These are phyloP conservation scores for Tachycineta bicolor DNA, from an alignment of 2,113 vertebrate species.

Conservation along the genomic window DNA sequence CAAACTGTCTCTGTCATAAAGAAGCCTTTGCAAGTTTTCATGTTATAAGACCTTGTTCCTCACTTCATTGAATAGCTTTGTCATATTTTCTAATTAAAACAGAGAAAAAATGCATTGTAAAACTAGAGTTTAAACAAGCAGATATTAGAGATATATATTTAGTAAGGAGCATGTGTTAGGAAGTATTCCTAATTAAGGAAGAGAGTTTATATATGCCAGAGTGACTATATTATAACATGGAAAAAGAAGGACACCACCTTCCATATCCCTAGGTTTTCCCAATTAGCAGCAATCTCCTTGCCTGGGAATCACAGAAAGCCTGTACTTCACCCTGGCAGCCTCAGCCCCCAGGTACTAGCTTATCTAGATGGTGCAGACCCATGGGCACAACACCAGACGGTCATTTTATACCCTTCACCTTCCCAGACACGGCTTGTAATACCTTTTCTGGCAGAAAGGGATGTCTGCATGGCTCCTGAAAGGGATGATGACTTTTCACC, in stretches of 20 bases:
- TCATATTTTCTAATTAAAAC: neutral
- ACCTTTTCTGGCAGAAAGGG: neutral
- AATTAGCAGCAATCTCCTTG: neutral
- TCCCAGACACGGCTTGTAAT: neutral
- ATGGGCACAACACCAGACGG: neutral
- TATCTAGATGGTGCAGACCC: no score
- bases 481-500: neutral
- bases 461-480: fast-evolving
- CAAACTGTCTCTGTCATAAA: neutral
- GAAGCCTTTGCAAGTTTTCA: neutral
- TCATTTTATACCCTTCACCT: fast-evolving
- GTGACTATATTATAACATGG: neutral
- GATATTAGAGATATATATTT: neutral
- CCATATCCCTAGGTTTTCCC: neutral
- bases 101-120: neutral
- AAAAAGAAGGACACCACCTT: neutral
- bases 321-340: neutral
- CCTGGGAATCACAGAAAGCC: neutral
- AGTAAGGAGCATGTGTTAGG: neutral
- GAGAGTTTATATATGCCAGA: neutral
- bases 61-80: neutral
- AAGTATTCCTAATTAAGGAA: neutral
- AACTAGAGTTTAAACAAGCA: neutral
- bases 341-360: neutral
- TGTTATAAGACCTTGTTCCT: neutral